Base-by-base conservation (phyloP, 2,797 vertebrate species). In the Nannoperca australis region DNA sequence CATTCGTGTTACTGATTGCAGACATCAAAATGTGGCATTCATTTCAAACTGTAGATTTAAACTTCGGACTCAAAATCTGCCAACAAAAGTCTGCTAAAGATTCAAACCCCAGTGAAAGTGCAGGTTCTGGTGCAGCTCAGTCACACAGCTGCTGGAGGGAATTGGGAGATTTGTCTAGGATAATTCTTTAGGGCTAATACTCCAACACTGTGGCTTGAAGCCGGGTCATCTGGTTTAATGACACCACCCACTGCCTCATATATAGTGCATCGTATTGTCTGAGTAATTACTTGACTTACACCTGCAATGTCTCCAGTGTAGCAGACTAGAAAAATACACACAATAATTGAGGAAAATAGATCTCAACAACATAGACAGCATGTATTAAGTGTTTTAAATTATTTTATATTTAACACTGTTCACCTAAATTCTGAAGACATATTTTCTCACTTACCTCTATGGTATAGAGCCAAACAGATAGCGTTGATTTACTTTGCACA, bases 1-100 rank as follows among this genome's bases (percentile, higher is more conserved):
- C 27, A 79, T 70, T 81, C 32, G 45, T 62, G 58, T 24, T 34
- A 38, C 47, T 83, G 75, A 86, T 76, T 70, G 38, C 40, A 73
- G 38, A 66, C 55, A 18, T 53, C 7, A 24, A 65, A 50, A 60
- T 68, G 1, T 22, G 38, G 70, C 36, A 42, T 70, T 67, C 14
- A 53, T 64, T 69, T n/a, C 11, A 38, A 76, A 79, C 18, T 45
- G 27, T 5, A 73, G 42, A 77, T 78, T 70, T 32, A 10, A 64
- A 68, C 34, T 64, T 2, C 27, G 11, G 1, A 54, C n/a, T 34
- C n/a, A 58, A 76, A 72, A 75, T 81, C 24, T 55, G 56, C 4
- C 13, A 4, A 44, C n/a, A 32, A 11, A 44, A 18, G 15, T 8
- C 38, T 27, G 38, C 58, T 20, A 32, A 30, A 63, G 60, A 49